Conservation (phyloP, 1,140 invertebrate species). For the Apis florea region DNA sequence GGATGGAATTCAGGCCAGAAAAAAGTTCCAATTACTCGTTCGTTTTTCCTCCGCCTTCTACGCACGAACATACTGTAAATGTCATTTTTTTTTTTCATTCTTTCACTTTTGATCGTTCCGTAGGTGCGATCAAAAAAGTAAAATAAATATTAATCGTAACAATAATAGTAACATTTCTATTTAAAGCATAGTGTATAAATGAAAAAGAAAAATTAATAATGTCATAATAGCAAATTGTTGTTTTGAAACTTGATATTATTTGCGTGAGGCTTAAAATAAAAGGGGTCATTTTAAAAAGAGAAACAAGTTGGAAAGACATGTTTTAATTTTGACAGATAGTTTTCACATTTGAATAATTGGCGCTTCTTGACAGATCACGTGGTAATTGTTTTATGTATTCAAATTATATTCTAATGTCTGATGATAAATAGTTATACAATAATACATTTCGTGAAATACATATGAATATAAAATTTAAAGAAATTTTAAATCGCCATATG, state of each 20-base stretch:
- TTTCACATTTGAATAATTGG: neutral
- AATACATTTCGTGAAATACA: too few species aligned
- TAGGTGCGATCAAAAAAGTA: neutral
- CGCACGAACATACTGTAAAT: neutral
- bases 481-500: neutral
- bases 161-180: neutral
- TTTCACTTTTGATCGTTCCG: neutral
- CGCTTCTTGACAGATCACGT: neutral
- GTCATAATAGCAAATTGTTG: neutral
- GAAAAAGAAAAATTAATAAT: neutral
- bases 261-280: neutral
- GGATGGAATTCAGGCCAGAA: constrained; percentile 45
- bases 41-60: constrained; percentile 18
- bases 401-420: neutral
- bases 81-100: constrained; percentile 1
- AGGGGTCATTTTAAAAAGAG: constrained; percentile 16
- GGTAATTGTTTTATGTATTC: neutral
- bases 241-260: neutral
- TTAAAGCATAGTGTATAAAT: neutral
- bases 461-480: neutral
- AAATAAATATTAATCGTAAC: neutral
- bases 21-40: constrained; percentile 27
- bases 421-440: neutral
- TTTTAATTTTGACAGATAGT: neutral
- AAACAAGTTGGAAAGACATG: neutral